These are phyloP conservation scores for Drosophila watanabei DNA, from an alignment of 1,140 invertebrate genomes.

Conservation along the genomic window DNA sequence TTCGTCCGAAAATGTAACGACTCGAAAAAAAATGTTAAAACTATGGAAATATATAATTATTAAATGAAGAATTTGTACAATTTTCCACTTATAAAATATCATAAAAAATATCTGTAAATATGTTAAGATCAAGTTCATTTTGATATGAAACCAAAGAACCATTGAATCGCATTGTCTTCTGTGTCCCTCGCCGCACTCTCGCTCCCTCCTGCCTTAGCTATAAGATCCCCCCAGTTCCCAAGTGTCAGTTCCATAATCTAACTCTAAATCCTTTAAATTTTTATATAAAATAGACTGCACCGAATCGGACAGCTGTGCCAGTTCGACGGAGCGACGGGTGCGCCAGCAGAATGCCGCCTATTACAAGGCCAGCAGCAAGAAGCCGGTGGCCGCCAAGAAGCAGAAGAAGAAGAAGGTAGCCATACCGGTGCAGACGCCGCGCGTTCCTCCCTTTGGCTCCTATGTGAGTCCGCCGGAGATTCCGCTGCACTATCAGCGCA, in stretches of 20 bases:
- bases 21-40: background rate
- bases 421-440: conserved; percentile 94
- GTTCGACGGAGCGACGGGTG: conserved; percentile 88
- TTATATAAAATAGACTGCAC: conserved; percentile 88
- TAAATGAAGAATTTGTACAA: background rate
- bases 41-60: no score
- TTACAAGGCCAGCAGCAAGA: conserved; percentile 90
- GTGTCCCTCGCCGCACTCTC: conserved; percentile 14
- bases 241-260: background rate
- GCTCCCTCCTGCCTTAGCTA: background rate
- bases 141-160: conserved; percentile 10
- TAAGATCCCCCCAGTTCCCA: background rate
- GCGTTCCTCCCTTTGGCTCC: conserved; percentile 90
- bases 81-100: no score
- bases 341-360: conserved; percentile 88
- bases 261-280: conserved; percentile 56
- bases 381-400: conserved; percentile 92
- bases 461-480: conserved; percentile 85
- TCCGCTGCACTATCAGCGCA: conserved; percentile 83
- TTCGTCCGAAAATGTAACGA: background rate
- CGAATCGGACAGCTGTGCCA: conserved; percentile 94
- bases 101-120: background rate
- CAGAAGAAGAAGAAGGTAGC: conserved; percentile 91
- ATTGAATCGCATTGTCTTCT: conserved; percentile 21
- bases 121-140: conserved; percentile 28